Conservation (phyloP, 1,140 invertebrate species). For the Ceratina calcarata region DNA sequence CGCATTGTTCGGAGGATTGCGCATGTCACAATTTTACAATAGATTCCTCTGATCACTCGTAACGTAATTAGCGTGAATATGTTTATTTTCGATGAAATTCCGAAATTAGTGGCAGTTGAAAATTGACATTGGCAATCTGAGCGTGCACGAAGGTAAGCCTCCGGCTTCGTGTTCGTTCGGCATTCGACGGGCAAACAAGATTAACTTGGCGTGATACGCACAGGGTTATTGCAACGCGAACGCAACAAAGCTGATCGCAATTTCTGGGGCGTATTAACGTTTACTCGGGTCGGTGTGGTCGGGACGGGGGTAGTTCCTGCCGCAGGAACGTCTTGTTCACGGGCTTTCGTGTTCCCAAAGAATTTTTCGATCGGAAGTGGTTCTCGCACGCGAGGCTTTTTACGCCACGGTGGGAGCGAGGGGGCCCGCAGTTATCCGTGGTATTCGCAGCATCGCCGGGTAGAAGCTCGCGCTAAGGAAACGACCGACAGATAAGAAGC, state of each 20-base stretch:
- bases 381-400: constrained; percentile 5
- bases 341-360: neutral
- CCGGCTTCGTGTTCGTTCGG: neutral
- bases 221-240: neutral
- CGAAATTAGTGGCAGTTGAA: too few species aligned
- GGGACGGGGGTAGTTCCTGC: neutral
- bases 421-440: constrained; percentile 1
- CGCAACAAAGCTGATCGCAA: neutral
- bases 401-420: neutral
- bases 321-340: neutral
- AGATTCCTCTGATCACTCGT: too few species aligned
- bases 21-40: too few species aligned
- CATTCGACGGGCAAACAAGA: neutral
- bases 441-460: constrained; percentile 4
- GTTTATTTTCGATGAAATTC: neutral
- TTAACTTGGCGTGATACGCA: constrained; percentile 2
- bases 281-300: neutral
- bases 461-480: neutral
- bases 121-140: too few species aligned
- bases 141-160: neutral
- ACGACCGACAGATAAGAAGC: constrained; percentile 18
- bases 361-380: constrained; percentile 1
- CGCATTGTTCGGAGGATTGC: too few species aligned
- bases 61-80: too few species aligned
- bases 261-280: neutral